Percentiles rank a stretch among this genome's conserved stretches.
Evolutionary conservation across 2,888 invertebrate species (phyloP).

Genomic region (Bellardia pandia): DNA sequence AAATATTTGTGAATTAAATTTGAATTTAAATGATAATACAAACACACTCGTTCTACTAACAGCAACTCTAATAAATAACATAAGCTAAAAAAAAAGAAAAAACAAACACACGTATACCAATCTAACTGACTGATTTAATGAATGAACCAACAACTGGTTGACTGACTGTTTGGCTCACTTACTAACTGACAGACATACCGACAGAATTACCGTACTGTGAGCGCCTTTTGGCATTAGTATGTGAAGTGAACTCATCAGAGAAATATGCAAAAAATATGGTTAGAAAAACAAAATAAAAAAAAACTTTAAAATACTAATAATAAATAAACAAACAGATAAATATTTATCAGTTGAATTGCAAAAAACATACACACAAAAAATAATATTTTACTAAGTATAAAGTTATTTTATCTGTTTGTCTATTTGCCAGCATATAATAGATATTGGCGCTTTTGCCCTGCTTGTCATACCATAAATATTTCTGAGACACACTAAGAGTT

Average conservation of each 20-base stretch:
- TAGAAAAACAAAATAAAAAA: conserved; percentile 2
- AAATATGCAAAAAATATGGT: conserved; percentile 62
- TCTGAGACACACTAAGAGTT: conserved; percentile 1
- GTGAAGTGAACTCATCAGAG: conserved; percentile 63
- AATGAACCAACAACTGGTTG: background rate
- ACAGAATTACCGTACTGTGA: background rate
- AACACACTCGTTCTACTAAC: background rate
- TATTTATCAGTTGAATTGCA: conserved; percentile 66
- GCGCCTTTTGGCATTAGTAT: conserved; percentile 47
- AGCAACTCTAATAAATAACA: conserved; percentile 17
- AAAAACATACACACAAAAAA: conserved; percentile 20
- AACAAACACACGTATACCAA: background rate
- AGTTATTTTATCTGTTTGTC: conserved; percentile 54
- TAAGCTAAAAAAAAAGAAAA: background rate
- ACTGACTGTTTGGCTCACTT: background rate
- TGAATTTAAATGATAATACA: conserved; percentile 41
- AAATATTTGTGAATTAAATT: conserved; percentile 59
- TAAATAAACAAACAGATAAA: conserved; percentile 62
- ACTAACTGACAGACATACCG: background rate
- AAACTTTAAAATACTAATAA: conserved; percentile 53
- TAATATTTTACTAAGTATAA: conserved; percentile 48
- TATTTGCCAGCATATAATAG: background rate
- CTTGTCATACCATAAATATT: conserved; percentile 31
- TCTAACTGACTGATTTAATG: conserved; percentile 12
- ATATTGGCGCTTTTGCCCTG: conserved; percentile 5